These are phyloP conservation scores for Onychorhynchus coronatus DNA, from an alignment of 2,113 vertebrate genomes.

Conservation along the genomic window DNA sequence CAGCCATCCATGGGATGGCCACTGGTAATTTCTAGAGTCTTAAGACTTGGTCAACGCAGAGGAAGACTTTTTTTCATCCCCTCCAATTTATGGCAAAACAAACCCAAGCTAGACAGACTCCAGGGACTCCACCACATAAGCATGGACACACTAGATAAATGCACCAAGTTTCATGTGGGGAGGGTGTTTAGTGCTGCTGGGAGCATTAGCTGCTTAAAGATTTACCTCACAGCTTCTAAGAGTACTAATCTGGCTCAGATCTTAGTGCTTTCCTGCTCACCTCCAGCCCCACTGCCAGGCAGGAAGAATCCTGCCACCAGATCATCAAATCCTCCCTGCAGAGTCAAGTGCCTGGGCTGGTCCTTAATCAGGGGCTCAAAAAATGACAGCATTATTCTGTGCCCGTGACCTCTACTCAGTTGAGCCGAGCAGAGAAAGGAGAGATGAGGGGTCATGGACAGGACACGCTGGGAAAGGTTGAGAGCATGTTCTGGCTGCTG, in stretches of 20 bases:
- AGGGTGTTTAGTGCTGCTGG: not conserved
- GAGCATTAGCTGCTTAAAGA: constrained; percentile 51
- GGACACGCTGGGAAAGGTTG: not conserved
- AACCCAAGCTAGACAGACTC: not conserved
- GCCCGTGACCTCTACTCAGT: not conserved
- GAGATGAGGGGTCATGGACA: not conserved
- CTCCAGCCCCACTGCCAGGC: not conserved
- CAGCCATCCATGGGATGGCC: not conserved
- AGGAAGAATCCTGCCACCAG: not conserved
- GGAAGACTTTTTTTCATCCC: not conserved
- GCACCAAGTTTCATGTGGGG: not conserved
- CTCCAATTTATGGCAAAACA: not conserved
- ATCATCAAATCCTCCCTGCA: not conserved
- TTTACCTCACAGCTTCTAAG: constrained; percentile 38
- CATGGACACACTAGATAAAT: not conserved
- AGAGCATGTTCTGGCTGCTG: not conserved
- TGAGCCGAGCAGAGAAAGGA: not conserved
- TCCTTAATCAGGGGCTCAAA: constrained; percentile 3
- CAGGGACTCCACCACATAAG: not conserved
- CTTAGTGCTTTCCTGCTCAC: not conserved
- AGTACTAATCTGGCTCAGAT: constrained; percentile 41
- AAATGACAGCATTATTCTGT: not conserved
- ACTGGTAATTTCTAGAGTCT: not conserved
- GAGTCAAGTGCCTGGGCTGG: not conserved
- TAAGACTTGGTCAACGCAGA: not conserved